Evolutionary conservation across 1,140 invertebrate species (phyloP), one percentile per base, ranked within the genome.

Genomic region (Drosophila guanche): DNA sequence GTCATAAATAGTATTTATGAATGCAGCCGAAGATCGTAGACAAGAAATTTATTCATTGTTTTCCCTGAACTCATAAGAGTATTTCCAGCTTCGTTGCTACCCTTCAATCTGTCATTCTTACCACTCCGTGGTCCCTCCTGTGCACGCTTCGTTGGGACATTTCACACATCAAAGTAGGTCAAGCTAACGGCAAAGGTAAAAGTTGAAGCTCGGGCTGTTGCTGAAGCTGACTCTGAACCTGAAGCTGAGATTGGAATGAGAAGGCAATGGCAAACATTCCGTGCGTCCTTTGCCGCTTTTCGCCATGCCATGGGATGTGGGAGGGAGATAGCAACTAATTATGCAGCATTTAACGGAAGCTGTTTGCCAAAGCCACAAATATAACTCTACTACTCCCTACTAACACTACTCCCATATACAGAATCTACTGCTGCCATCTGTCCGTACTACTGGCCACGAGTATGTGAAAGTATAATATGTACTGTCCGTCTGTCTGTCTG

Each of bases 121-220:
- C 27, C 41, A 23, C 50, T 53, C 52, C 43, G 54, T 12, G 67
- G 33, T 37, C 41, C 51, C 48, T 68, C 51, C 51, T 72, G 58
- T 45, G 55, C 52, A 56, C 55, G 51, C 61, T 86, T 66, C 77
- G 76, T 55, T 74, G 73, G 81, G 83, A 88, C 83, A 81, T 88
- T 88, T 86, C 83, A 86, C 83, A 86, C 83, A 80, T 86, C 83
- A 88, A 86, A 86, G 83, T 86, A 86, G 81, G 81, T 86, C 81
- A 86, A 81, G 74, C 83, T 75, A 85, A 79, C 76, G 80, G 83
- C 72, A 80, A 66, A 59, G 59, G 75, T 65, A 53, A 65, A 75
- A 66, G 70, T 20, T 37, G 10, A 37, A 12, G 33, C 33, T 37
- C 16, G 58, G 5, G 33, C n/a, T 20, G 5, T 3, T 2, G 3